Evolutionary conservation across 92 coral and sea anemone genomes (phyloP).

Genomic region (Siderastrea siderea): DNA sequence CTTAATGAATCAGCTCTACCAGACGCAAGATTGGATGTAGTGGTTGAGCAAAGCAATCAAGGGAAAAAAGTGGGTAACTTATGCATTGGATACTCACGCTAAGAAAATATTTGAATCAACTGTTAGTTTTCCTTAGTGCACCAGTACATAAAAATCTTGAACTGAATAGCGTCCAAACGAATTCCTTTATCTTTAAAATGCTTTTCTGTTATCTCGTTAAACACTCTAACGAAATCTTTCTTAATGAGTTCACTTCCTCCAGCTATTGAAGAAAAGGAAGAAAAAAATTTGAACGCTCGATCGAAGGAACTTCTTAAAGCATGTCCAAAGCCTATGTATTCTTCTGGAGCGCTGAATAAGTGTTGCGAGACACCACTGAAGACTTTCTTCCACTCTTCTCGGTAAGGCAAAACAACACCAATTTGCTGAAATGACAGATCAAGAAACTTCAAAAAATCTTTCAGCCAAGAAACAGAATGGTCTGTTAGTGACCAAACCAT

Average conservation of each 20-base stretch:
- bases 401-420: not conserved
- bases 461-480: not conserved
- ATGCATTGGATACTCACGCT: too few species aligned
- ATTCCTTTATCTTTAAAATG: conserved; percentile 6
- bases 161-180: not conserved
- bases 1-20: too few species aligned
- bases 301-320: not conserved
- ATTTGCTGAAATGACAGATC: not conserved
- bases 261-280: conserved; percentile 14
- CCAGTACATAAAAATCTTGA: not conserved
- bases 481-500: too few species aligned
- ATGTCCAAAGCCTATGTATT: not conserved
- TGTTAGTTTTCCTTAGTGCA: not conserved
- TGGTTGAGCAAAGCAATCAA: too few species aligned
- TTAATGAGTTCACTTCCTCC: conserved; percentile 1
- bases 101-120: too few species aligned
- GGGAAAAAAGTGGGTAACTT: too few species aligned
- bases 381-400: not conserved
- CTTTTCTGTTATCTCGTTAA: conserved; percentile 3
- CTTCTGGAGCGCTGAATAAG: conserved; percentile 12
- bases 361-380: not conserved
- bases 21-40: too few species aligned
- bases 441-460: not conserved
- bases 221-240: conserved; percentile 9
- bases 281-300: not conserved